These are phyloP conservation scores for Aspidoscelis tigris DNA, from an alignment of 2,113 vertebrate genomes.

Conservation along the genomic window DNA sequence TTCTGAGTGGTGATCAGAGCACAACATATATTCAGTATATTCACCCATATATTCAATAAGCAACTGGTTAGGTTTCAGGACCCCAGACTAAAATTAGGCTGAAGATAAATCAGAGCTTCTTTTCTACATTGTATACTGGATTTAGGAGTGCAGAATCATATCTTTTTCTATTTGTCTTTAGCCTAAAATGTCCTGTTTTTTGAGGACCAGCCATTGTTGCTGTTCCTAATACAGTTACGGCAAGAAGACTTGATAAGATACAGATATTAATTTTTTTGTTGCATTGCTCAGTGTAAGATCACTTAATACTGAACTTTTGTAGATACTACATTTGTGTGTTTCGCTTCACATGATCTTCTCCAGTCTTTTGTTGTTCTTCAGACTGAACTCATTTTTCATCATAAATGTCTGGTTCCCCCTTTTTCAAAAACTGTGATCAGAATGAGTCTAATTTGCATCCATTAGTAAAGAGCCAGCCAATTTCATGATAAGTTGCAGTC, in stretches of 20 bases:
- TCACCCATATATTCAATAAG: too few relatives aligned
- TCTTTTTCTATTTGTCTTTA: neutral
- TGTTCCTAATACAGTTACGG: neutral
- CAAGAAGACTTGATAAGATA: neutral
- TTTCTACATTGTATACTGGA: too few relatives aligned
- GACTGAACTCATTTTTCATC: slow-evolving; percentile 15
- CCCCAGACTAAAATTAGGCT: too few relatives aligned
- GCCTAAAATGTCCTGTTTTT: neutral
- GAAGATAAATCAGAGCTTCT: neutral
- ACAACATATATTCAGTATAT: too few relatives aligned
- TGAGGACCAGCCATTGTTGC: neutral
- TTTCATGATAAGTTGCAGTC: neutral
- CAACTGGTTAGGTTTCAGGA: neutral
- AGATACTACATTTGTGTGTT: neutral
- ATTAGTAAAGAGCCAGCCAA: neutral
- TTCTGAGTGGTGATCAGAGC: too few relatives aligned
- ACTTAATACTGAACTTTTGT: neutral
- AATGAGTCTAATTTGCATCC: neutral
- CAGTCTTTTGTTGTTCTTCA: neutral
- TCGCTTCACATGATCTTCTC: neutral
- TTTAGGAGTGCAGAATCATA: neutral
- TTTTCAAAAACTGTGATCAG: neutral
- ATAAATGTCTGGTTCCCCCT: slow-evolving; percentile 2
- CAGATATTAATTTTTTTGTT: neutral
- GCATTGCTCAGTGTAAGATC: neutral